Evolutionary conservation across 2,113 vertebrate species (phyloP), one percentile per base, ranked within the genome.

Genomic region (Empidonax traillii): DNA sequence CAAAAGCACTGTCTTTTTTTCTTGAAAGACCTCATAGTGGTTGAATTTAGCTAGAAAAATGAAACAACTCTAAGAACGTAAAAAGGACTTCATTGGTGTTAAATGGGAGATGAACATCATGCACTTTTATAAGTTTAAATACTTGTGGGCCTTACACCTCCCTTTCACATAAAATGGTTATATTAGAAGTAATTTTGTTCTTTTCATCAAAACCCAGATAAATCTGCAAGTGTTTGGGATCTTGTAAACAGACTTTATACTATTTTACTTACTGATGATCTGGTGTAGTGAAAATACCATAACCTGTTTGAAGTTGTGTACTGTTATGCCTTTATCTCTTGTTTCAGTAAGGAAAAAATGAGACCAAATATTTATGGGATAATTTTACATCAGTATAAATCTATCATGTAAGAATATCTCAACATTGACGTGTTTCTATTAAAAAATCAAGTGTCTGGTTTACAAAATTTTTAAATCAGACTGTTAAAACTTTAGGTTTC

Each of bases 1-100:
- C 82, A 93, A 95, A 95, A 89, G 59, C 44, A 51, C 75, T 56
- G 63, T 80, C 55, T 94, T 95, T 94, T 91, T 93, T 95, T 89
- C 78, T 85, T 63, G 41, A 35, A 96, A 90, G 86, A 88, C n/a
- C 52, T 94, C 79, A 62, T 49, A 63, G 65, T 74, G 44, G 33
- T 76, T 86, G 62, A 87, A 77, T 91, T 93, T 59, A 74, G 37
- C 53, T 67, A 76, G 59, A 89, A 86, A 59, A 96, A 92, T 39
- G 39, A 92, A 85, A 73, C 51, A 95, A 94, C 65, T 88, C 17
- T 80, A 92, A 78, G 69, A 94, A 90, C 20, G 19, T 74, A 41
- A 53, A 83, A 93, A 90, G 43, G 85, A 90, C 59, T 89, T 93
- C 25, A 66, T 8, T 77, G 39, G 25, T 79, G 14, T 61, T 80